phyloP scores from a whole-genome alignment of 2,888 invertebrate species.

The Drosophila peninsularis region DNA sequence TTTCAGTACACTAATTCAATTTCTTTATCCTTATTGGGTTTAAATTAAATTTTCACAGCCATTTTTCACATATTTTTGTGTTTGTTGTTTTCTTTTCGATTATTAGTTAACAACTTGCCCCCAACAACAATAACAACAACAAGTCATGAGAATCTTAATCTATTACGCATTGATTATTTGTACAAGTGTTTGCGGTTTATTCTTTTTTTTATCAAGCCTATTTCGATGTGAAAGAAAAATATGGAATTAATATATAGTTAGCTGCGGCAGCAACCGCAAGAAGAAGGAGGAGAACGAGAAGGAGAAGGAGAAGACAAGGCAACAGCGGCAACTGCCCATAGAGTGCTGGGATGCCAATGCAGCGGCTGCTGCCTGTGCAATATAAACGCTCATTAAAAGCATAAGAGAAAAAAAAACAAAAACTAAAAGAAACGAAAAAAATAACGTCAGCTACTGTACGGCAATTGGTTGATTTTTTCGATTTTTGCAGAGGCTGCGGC shows the following conservation, averaged over 20 bases:
- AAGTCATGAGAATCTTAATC: conserved; percentile 18
- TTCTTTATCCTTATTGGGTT: no score
- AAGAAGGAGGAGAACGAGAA: neutral
- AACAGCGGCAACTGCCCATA: conserved; percentile 25
- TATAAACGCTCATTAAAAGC: conserved; percentile 81
- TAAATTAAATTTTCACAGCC: no score
- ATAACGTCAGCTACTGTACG: conserved; percentile 77
- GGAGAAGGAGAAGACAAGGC: neutral
- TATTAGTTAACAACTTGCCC: conserved; percentile 11
- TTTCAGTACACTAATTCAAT: no score
- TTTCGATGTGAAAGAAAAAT: conserved; percentile 33
- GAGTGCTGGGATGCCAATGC: conserved; percentile 37
- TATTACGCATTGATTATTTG: conserved; percentile 41
- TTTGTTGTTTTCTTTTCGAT: conserved; percentile 4
- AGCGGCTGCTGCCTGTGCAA: conserved; percentile 49
- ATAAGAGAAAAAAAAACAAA: conserved; percentile 69
- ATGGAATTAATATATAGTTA: conserved; percentile 22
- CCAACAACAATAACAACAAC: conserved; percentile 4
- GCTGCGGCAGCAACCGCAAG: neutral
- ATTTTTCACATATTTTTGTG: no score
- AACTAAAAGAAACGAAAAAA: conserved; percentile 53
- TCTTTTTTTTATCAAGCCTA: conserved; percentile 13
- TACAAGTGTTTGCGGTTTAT: conserved; percentile 47
- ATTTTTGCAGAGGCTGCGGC: conserved; percentile 51
- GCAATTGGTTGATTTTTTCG: conserved; percentile 77